Evolutionary conservation across 1,140 invertebrate genomes (phyloP).

Genomic region (Piezodorus guildinii): DNA sequence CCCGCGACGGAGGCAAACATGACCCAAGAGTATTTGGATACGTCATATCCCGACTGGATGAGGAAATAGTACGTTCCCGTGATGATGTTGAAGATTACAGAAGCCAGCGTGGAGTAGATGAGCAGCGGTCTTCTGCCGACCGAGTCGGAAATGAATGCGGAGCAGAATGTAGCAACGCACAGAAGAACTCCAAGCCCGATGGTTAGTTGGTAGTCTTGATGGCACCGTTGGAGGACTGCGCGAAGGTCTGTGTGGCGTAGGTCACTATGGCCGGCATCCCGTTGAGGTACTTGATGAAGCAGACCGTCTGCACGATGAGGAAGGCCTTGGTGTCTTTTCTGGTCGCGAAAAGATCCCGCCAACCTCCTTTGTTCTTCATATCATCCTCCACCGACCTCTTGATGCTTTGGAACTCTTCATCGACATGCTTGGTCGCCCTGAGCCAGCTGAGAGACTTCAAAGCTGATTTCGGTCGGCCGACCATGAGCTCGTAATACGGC

Average conservation of each 20-base stretch:
- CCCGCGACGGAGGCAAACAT: slow-evolving; percentile 11
- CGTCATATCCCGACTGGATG: slow-evolving; percentile 26
- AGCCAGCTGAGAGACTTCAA: background rate
- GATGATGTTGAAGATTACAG: slow-evolving; percentile 29
- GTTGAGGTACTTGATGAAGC: slow-evolving; percentile 21
- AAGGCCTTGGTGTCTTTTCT: slow-evolving; percentile 22
- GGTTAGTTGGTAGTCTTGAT: background rate
- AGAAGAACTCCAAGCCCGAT: slow-evolving; percentile 18
- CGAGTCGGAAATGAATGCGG: slow-evolving; percentile 23
- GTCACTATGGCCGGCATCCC: slow-evolving; percentile 27
- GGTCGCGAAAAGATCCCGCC: slow-evolving; percentile 23
- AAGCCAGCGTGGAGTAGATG: slow-evolving; percentile 33
- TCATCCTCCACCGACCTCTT: slow-evolving; percentile 18
- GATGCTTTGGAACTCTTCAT: slow-evolving; percentile 18
- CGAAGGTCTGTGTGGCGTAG: slow-evolving; percentile 26
- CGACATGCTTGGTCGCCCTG: slow-evolving; percentile 31
- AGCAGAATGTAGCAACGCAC: slow-evolving; percentile 28
- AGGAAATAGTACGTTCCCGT: slow-evolving; percentile 36
- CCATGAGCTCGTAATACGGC: slow-evolving; percentile 11
- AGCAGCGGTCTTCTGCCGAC: slow-evolving; percentile 41
- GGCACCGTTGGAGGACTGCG: slow-evolving; percentile 2
- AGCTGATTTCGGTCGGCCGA: background rate
- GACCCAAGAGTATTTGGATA: slow-evolving; percentile 21
- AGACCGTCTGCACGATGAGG: slow-evolving; percentile 25
- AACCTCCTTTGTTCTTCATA: slow-evolving; percentile 17